phyloP scores from a whole-genome alignment of 2,888 invertebrate species.

The Temnothorax ravouxi region DNA sequence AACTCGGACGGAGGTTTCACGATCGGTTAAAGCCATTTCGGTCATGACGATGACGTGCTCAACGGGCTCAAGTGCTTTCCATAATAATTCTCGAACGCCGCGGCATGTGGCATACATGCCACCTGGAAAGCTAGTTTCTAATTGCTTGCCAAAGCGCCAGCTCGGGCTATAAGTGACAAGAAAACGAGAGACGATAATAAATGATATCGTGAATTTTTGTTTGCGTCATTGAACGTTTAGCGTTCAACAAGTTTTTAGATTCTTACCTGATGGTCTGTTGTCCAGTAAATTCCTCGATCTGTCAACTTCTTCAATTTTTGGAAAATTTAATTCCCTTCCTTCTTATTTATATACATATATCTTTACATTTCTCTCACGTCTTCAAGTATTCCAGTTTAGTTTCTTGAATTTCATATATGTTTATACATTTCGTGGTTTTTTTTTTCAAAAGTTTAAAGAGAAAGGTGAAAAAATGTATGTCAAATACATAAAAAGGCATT shows the following conservation, averaged over 20 bases:
- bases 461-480: not conserved
- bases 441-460: too few relatives aligned
- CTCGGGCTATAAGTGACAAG: conserved; percentile 25
- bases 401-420: not conserved
- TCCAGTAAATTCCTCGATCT: not conserved
- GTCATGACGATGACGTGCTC: conserved; percentile 68
- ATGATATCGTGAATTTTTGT: not conserved
- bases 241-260: not conserved
- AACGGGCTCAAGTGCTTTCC: conserved; percentile 65
- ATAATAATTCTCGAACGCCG: conserved; percentile 54
- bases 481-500: not conserved
- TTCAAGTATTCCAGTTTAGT: not conserved
- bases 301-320: not conserved
- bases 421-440: too few relatives aligned
- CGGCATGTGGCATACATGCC: conserved; percentile 40
- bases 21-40: conserved; percentile 67
- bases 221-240: not conserved
- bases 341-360: not conserved
- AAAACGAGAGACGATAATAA: conserved; percentile 11
- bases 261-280: not conserved
- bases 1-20: conserved; percentile 74
- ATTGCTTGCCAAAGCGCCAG: too few relatives aligned
- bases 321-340: not conserved
- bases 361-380: not conserved
- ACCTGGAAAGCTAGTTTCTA: conserved; percentile 52